Evolutionary conservation across 2,797 vertebrate genomes (phyloP).

Genomic region (Ambastaia sidthimunki): DNA sequence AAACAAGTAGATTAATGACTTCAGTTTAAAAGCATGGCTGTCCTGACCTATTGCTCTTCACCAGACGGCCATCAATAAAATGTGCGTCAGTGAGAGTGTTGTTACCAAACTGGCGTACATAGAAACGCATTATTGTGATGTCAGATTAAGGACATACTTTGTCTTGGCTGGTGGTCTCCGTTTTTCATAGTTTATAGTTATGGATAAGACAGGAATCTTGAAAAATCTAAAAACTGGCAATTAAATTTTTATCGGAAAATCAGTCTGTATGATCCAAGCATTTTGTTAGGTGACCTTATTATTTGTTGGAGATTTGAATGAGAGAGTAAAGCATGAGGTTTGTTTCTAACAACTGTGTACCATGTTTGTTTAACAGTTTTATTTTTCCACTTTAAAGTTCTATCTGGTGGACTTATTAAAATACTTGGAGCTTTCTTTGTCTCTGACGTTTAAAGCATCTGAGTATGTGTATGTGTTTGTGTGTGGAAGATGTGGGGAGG

Average conservation of each 20-base stretch:
- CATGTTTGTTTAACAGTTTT: neutral
- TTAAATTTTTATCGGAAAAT: neutral
- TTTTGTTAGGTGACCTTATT: neutral
- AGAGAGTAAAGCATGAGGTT: neutral
- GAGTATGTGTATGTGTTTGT: conserved; percentile 4
- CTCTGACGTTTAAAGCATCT: conserved; percentile 4
- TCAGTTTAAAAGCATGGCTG: conserved; percentile 62
- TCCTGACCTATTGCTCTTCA: conserved; percentile 59
- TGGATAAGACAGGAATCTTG: neutral
- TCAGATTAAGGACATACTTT: conserved; percentile 36
- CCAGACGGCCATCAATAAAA: conserved; percentile 58
- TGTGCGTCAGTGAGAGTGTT: conserved; percentile 39
- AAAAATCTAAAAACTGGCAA: neutral
- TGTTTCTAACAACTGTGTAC: neutral
- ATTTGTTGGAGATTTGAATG: neutral
- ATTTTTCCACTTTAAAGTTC: conserved; percentile 15
- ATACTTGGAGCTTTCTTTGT: neutral
- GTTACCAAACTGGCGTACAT: conserved; percentile 31
- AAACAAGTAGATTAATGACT: conserved; percentile 60
- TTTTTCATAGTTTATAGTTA: neutral
- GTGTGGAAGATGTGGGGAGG: conserved; percentile 3
- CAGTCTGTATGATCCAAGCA: neutral
- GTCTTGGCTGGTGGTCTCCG: conserved; percentile 2
- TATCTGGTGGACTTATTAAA: neutral
- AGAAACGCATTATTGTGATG: conserved; percentile 42